These are phyloP conservation scores for Lamellibrachia columna DNA, from an alignment of 2,888 invertebrate species.

Conservation along the genomic window DNA sequence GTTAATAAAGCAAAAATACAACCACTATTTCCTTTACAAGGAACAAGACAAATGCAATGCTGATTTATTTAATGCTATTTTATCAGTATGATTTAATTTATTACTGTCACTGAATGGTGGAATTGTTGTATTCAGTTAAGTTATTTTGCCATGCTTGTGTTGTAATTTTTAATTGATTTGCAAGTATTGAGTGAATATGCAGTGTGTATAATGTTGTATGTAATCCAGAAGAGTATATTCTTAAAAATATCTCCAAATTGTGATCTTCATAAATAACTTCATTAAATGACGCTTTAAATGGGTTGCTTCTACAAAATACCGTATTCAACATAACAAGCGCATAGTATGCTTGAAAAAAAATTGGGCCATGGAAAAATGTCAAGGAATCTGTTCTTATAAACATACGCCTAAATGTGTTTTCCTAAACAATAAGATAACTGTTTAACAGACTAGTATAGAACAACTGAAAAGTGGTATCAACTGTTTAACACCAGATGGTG, in stretches of 20 bases:
- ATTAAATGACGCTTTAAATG: background rate
- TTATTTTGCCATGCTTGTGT: background rate
- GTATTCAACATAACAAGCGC: too few species aligned
- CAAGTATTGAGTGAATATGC: background rate
- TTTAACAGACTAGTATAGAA: too few species aligned
- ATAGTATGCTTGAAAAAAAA: too few species aligned
- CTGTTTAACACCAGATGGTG: too few species aligned
- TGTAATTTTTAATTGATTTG: background rate
- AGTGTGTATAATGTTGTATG: background rate
- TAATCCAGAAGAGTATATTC: background rate
- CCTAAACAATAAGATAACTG: too few species aligned
- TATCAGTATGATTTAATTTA: background rate
- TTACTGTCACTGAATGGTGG: slow-evolving; percentile 2
- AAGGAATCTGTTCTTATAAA: too few species aligned
- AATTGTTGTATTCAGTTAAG: slow-evolving; percentile 10
- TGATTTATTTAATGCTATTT: slow-evolving; percentile 16
- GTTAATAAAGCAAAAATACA: background rate
- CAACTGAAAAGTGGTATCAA: too few species aligned
- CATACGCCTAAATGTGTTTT: too few species aligned
- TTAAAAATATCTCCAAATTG: background rate
- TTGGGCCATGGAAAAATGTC: too few species aligned
- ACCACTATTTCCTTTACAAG: background rate
- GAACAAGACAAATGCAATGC: background rate
- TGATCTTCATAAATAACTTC: background rate
- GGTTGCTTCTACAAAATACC: background rate